Evolutionary conservation across 2,113 vertebrate genomes (phyloP).

Genomic region (Aviceda subcristata): DNA sequence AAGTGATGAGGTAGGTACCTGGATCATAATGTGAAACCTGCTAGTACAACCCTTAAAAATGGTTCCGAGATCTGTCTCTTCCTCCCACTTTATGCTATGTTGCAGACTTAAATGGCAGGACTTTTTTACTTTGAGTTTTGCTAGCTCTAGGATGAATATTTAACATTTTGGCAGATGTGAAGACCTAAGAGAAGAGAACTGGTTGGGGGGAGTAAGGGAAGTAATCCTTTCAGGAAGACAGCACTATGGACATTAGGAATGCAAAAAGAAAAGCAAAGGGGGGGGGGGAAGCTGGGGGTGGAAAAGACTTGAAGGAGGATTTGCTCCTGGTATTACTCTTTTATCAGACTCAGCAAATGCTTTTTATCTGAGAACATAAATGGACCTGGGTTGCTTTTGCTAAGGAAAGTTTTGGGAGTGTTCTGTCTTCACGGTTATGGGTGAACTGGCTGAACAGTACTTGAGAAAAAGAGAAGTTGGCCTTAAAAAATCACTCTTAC

Average conservation of each 20-base stretch:
- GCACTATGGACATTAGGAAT: neutral
- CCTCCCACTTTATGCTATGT: neutral
- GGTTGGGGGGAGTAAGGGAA: neutral
- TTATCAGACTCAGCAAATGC: neutral
- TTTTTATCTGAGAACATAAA: neutral
- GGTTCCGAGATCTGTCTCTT: neutral
- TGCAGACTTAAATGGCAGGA: neutral
- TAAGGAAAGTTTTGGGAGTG: neutral
- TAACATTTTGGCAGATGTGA: neutral
- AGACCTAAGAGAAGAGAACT: neutral
- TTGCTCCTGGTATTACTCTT: neutral
- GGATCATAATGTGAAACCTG: neutral
- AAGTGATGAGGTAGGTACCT: conserved; percentile 67
- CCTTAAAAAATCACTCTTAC: neutral
- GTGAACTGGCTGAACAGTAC: neutral
- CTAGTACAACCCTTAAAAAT: neutral
- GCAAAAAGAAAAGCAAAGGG: neutral
- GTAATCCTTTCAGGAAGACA: neutral
- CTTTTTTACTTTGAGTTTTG: neutral
- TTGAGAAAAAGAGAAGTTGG: neutral
- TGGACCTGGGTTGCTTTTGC: neutral
- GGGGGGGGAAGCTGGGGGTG: fast-evolving
- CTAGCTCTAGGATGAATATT: neutral
- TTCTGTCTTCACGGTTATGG: neutral
- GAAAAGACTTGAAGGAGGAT: neutral